phyloP scores from a whole-genome alignment of 1,140 invertebrate species.

The Drosophila biarmipes region DNA sequence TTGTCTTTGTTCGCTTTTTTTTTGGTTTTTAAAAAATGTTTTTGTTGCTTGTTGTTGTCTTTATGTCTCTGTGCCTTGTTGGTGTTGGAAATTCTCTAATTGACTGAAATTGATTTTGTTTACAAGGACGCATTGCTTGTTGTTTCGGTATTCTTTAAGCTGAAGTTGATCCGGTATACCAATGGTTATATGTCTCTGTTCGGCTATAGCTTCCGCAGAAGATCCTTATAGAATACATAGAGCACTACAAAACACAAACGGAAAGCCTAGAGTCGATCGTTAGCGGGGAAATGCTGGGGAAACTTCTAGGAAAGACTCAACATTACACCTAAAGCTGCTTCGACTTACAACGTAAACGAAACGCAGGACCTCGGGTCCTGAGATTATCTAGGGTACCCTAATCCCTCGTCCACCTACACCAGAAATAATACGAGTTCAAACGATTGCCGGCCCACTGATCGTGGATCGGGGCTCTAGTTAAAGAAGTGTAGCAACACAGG shows the following conservation, averaged over 20 bases:
- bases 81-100: slow-evolving; percentile 65
- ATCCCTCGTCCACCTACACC: slow-evolving; percentile 16
- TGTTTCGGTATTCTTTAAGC: slow-evolving; percentile 39
- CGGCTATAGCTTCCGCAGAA: slow-evolving; percentile 24
- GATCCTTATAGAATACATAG: slow-evolving; percentile 32
- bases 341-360: slow-evolving; percentile 33
- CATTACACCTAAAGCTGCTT: slow-evolving; percentile 76
- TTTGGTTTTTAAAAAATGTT: slow-evolving; percentile 56
- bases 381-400: neutral
- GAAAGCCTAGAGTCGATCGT: slow-evolving; percentile 59
- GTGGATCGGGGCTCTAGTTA: slow-evolving; percentile 21
- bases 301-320: slow-evolving; percentile 64
- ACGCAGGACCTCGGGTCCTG: slow-evolving; percentile 11
- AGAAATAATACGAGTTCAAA: slow-evolving; percentile 41
- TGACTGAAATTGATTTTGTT: slow-evolving; percentile 83
- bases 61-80: slow-evolving; percentile 42
- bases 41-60: slow-evolving; percentile 44
- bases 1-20: slow-evolving; percentile 33
- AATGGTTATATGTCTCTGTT: slow-evolving; percentile 30
- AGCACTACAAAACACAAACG: slow-evolving; percentile 59
- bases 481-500: slow-evolving; percentile 18
- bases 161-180: slow-evolving; percentile 68
- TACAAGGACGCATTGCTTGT: slow-evolving; percentile 78
- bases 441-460: slow-evolving; percentile 15
- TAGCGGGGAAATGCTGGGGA: slow-evolving; percentile 64